Conservation (phyloP, 2,797 vertebrate species). For the Artibeus jamaicensis region DNA sequence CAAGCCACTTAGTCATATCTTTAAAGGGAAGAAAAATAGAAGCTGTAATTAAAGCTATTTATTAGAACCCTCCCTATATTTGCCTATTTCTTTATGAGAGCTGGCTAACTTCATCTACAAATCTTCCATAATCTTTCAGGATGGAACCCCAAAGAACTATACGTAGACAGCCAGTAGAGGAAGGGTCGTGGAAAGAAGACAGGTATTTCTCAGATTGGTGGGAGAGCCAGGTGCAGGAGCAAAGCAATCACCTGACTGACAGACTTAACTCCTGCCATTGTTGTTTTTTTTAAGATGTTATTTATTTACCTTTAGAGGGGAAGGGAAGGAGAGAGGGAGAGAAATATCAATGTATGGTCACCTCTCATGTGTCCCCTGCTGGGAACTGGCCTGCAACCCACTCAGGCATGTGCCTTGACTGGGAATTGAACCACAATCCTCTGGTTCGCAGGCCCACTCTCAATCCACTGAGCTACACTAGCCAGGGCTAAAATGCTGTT, state of each 20-base stretch:
- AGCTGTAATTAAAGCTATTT: neutral
- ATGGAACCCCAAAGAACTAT: neutral
- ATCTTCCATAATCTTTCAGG: neutral
- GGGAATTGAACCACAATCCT: too few relatives aligned
- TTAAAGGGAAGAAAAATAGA: neutral
- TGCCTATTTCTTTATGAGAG: neutral
- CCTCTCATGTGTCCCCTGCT: too few relatives aligned
- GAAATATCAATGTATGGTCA: too few relatives aligned
- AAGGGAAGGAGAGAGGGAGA: too few relatives aligned
- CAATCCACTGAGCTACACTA: too few relatives aligned
- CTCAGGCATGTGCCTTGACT: too few relatives aligned
- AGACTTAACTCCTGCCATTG: too few relatives aligned
- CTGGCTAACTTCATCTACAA: slow-evolving; percentile 8
- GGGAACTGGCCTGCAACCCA: too few relatives aligned
- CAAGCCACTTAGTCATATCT: neutral
- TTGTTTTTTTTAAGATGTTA: too few relatives aligned
- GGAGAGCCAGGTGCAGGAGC: neutral
- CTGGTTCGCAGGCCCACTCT: too few relatives aligned
- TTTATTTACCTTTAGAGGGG: too few relatives aligned
- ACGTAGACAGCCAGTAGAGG: slow-evolving; percentile 13
- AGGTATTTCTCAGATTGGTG: slow-evolving; percentile 1
- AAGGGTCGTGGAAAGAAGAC: slow-evolving; percentile 7
- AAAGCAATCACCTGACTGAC: neutral
- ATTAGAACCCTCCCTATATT: neutral
- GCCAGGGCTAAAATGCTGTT: slow-evolving; percentile 11